Conservation (phyloP, 2,113 vertebrate genomes). For the Synchiropus splendidus region DNA sequence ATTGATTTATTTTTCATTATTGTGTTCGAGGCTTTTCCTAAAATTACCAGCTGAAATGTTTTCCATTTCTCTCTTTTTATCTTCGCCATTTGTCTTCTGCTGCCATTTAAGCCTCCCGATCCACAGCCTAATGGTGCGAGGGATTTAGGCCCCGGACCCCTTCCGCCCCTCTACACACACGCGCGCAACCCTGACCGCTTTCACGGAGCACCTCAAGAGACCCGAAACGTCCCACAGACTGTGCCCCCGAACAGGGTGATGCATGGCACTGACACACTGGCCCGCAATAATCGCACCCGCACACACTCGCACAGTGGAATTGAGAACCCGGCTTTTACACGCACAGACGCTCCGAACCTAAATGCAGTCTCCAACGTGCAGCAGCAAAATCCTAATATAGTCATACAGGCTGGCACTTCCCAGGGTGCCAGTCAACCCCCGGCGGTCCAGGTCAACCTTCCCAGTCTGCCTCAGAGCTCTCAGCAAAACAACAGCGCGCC, state of each 20-base stretch:
- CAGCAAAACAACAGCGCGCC: conserved; percentile 32
- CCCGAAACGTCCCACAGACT: conserved; percentile 13
- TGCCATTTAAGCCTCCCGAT: conserved; percentile 41
- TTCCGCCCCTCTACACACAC: conserved; percentile 27
- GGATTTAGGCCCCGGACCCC: conserved; percentile 26
- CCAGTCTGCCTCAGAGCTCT: conserved; percentile 25
- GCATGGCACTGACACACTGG: conserved; percentile 13
- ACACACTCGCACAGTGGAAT: conserved; percentile 32
- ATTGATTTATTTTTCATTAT: conserved; percentile 29
- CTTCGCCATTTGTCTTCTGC: conserved; percentile 20
- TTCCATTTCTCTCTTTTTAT: conserved; percentile 22
- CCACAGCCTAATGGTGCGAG: conserved; percentile 28
- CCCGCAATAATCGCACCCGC: conserved; percentile 18
- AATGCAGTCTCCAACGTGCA: conserved; percentile 18
- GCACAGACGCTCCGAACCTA: conserved; percentile 23
- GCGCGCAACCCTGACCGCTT: conserved; percentile 6
- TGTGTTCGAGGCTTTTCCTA: conserved; percentile 13
- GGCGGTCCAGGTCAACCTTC: conserved; percentile 57
- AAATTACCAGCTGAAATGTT: conserved; percentile 16
- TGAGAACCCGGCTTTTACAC: conserved; percentile 40
- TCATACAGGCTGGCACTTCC: conserved; percentile 48
- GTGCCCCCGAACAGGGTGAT: conserved; percentile 11
- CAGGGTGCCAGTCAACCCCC: conserved; percentile 25
- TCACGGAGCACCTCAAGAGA: conserved; percentile 11
- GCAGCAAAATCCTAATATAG: conserved; percentile 50